Evolutionary conservation across 2,797 vertebrate species (phyloP).

Genomic region (Podargus strigoides): DNA sequence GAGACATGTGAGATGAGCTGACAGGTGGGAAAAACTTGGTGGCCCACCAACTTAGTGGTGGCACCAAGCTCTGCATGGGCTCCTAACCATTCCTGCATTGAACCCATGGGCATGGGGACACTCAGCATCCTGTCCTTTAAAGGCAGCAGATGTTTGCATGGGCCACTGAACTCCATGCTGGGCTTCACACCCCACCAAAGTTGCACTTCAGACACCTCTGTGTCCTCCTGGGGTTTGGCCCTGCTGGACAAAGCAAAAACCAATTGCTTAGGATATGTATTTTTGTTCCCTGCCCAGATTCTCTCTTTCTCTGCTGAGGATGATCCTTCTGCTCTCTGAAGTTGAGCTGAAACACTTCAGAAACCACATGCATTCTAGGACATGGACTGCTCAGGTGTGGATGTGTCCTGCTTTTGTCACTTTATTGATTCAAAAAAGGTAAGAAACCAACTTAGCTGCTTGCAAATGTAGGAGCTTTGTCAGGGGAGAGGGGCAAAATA

Average conservation of each 20-base stretch:
- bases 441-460: background rate
- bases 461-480: background rate
- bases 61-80: background rate
- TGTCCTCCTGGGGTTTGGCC: background rate
- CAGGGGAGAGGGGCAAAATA: background rate
- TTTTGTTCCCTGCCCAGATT: background rate
- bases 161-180: background rate
- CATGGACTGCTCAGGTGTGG: background rate
- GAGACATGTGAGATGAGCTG: background rate
- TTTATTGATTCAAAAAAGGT: background rate
- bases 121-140: too few species aligned
- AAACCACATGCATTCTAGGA: background rate
- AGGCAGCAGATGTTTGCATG: too few species aligned
- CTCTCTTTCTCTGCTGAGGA: background rate
- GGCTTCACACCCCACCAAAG: background rate
- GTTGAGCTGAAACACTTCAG: background rate
- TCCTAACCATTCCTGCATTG: background rate
- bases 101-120: background rate
- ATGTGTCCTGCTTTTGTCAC: background rate
- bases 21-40: background rate
- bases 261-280: accelerated
- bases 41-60: background rate
- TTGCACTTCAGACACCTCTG: background rate
- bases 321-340: background rate
- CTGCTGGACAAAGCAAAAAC: background rate